These are phyloP conservation scores for Psilopogon haemacephalus DNA, from an alignment of 2,113 vertebrate species.

Conservation along the genomic window DNA sequence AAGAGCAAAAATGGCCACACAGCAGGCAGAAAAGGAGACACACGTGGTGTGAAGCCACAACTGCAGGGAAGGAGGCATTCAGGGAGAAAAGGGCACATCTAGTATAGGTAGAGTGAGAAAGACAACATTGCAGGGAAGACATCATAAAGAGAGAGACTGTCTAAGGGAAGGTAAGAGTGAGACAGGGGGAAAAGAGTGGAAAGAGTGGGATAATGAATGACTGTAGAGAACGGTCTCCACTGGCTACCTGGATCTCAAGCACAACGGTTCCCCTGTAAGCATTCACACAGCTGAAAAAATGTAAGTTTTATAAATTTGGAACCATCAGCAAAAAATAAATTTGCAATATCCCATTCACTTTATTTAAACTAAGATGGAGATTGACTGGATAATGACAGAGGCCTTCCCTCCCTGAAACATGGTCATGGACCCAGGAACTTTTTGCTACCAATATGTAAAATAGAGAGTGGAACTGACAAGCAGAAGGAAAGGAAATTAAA, in stretches of 20 bases:
- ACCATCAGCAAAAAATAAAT: neutral
- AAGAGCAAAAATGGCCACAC: neutral
- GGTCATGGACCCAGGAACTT: neutral
- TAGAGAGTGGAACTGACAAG: constrained; percentile 2
- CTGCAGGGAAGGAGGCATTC: neutral
- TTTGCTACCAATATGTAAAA: constrained; percentile 12
- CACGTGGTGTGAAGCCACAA: neutral
- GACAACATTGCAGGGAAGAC: neutral
- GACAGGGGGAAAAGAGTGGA: neutral
- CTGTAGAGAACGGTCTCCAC: neutral
- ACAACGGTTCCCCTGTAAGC: neutral
- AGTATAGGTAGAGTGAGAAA: neutral
- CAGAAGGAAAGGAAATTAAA: constrained; percentile 42
- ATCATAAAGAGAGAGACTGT: neutral
- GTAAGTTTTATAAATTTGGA: neutral
- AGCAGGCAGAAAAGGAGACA: neutral
- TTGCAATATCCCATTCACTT: neutral
- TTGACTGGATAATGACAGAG: neutral
- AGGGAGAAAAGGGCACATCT: neutral
- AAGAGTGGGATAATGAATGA: neutral
- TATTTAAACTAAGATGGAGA: constrained; percentile 1
- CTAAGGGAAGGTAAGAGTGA: neutral
- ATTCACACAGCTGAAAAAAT: neutral
- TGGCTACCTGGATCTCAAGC: neutral
- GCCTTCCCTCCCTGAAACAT: neutral